phyloP scores from a whole-genome alignment of 2,888 invertebrate species.

The Sarcophaga carnaria region DNA sequence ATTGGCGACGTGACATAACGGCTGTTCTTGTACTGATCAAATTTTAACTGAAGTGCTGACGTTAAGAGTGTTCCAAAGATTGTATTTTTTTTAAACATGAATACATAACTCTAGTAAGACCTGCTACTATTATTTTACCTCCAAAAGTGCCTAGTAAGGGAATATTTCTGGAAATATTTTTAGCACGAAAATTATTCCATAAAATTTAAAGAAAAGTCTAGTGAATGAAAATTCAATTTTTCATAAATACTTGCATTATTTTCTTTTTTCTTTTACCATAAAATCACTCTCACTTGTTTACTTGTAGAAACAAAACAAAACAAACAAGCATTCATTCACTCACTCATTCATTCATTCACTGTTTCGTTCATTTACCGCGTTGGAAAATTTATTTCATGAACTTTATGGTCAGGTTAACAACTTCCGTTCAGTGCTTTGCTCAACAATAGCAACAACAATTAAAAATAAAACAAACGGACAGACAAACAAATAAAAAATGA shows the following conservation, averaged over 20 bases:
- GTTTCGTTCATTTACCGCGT: not conserved
- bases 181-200: too few relatives aligned
- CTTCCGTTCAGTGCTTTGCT: conserved; percentile 58
- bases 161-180: too few relatives aligned
- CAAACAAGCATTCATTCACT: not conserved
- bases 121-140: too few relatives aligned
- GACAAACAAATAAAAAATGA: not conserved
- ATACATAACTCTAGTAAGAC: too few relatives aligned
- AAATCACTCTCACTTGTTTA: conserved; percentile 29
- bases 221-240: not conserved
- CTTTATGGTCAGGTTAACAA: conserved; percentile 67
- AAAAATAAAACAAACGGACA: conserved; percentile 11
- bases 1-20: too few relatives aligned
- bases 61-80: too few relatives aligned
- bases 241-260: not conserved
- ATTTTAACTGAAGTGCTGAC: too few relatives aligned
- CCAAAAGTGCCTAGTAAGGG: too few relatives aligned
- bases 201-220: too few relatives aligned
- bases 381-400: conserved; percentile 28
- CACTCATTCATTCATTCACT: not conserved
- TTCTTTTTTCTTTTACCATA: not conserved
- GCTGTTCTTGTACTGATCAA: too few relatives aligned
- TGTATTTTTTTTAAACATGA: too few relatives aligned
- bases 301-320: not conserved
- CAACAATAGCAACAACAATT: conserved; percentile 22